These are phyloP conservation scores for Crenuchus spilurus DNA, from an alignment of 2,797 vertebrate species.

Conservation along the genomic window DNA sequence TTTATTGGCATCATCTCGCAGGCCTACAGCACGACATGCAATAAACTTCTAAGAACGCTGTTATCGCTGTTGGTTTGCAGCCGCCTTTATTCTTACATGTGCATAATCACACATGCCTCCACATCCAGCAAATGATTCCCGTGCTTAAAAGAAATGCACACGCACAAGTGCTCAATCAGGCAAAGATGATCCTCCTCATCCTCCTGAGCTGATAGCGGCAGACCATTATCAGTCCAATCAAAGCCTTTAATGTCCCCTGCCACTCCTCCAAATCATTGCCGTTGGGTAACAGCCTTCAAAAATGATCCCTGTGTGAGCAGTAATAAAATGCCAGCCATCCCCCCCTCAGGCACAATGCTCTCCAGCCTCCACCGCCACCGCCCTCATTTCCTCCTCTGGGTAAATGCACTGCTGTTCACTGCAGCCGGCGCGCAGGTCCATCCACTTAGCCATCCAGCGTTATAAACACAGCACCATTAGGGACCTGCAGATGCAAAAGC, in stretches of 20 bases:
- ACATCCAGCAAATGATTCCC: neutral
- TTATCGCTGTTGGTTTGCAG: neutral
- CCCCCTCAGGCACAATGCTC: conserved; percentile 44
- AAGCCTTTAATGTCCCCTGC: conserved; percentile 53
- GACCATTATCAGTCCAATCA: conserved; percentile 58
- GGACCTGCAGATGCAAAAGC: conserved; percentile 55
- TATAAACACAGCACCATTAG: conserved; percentile 70
- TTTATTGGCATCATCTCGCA: neutral
- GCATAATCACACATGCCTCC: neutral
- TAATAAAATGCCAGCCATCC: conserved; percentile 54
- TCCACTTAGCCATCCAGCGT: conserved; percentile 66
- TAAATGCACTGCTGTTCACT: conserved; percentile 59
- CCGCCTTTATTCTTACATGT: neutral
- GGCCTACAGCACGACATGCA: neutral
- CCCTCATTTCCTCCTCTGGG: conserved; percentile 55
- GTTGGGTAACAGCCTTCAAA: conserved; percentile 63
- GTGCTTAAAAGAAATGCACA: neutral
- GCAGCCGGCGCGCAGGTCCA: conserved; percentile 49
- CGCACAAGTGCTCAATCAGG: conserved; percentile 22
- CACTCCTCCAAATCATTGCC: conserved; percentile 65
- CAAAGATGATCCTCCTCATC: conserved; percentile 43
- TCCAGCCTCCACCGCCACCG: conserved; percentile 53
- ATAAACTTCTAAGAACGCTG: neutral
- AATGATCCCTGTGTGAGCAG: conserved; percentile 63
- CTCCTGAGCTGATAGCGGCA: conserved; percentile 27